These are phyloP conservation scores for Chaetura pelagica DNA, from an alignment of 2,113 vertebrate species.

Conservation along the genomic window DNA sequence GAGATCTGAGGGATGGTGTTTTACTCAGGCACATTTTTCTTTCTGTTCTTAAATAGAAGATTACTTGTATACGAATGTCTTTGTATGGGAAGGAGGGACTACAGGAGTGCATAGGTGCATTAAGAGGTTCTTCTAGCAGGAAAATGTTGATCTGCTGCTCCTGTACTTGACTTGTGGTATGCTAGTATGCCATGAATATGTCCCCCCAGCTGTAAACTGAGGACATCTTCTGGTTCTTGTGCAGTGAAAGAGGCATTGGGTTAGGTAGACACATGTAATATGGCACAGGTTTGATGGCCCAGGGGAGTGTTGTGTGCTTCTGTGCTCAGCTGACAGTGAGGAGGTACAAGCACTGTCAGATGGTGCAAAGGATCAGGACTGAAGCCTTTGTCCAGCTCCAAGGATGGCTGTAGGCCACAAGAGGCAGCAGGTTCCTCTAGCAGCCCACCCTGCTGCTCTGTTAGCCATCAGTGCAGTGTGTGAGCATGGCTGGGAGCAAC, in stretches of 20 bases:
- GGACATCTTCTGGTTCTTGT: neutral
- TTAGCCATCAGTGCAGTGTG: rapidly evolving
- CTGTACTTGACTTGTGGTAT: neutral
- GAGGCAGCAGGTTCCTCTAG: neutral
- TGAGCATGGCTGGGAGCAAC: rapidly evolving
- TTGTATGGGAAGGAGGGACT: neutral
- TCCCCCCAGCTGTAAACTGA: neutral
- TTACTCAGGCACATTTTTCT: neutral
- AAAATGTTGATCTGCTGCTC: neutral
- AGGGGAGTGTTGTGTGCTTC: rapidly evolving
- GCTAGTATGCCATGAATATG: neutral
- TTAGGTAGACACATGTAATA: neutral
- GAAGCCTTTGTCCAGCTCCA: neutral
- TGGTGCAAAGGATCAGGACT: neutral
- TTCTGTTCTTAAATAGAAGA: neutral
- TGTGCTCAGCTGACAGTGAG: neutral
- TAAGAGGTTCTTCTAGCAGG: neutral
- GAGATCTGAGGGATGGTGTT: neutral
- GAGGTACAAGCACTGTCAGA: neutral
- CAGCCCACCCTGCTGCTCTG: neutral
- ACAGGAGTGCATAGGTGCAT: neutral
- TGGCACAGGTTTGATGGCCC: neutral
- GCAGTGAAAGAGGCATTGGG: neutral
- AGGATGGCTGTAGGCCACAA: rapidly evolving
- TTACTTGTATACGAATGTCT: rapidly evolving